These are phyloP conservation scores for Trichogramma dendrolimi DNA, from an alignment of 2,888 invertebrate genomes.

Conservation along the genomic window DNA sequence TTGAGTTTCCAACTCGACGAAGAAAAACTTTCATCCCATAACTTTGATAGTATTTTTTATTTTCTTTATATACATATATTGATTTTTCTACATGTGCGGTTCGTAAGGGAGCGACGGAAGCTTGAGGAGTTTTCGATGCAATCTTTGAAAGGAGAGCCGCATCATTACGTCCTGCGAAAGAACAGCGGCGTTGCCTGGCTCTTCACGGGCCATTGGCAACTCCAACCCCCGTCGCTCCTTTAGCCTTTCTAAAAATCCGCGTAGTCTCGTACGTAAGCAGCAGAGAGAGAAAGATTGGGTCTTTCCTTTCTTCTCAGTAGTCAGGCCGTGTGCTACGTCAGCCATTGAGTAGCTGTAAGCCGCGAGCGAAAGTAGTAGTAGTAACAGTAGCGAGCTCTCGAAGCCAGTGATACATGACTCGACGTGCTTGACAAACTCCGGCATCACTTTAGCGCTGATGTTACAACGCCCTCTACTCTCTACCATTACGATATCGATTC, in stretches of 20 bases:
- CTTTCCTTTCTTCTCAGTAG: conserved; percentile 33
- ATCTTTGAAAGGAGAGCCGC: conserved; percentile 53
- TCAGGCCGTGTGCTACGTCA: conserved; percentile 16
- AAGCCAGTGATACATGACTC: conserved; percentile 50
- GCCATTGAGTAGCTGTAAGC: conserved; percentile 13
- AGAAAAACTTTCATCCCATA: too few species aligned
- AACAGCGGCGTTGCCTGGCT: conserved; percentile 35
- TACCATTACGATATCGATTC: conserved; percentile 5
- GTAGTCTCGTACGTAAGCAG: too few species aligned
- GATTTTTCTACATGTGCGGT: too few species aligned
- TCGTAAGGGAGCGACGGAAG: too few species aligned
- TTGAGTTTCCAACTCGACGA: too few species aligned
- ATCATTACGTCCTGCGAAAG: conserved; percentile 46
- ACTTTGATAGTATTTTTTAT: too few species aligned
- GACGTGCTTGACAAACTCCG: conserved; percentile 43
- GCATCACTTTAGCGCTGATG: conserved; percentile 34
- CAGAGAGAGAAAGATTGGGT: conserved; percentile 10
- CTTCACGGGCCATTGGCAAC: conserved; percentile 51
- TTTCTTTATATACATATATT: too few species aligned
- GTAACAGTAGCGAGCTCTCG: conserved; percentile 36
- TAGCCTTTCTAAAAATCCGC: conserved; percentile 6
- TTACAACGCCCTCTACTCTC: conserved; percentile 7
- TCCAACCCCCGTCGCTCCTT: conserved; percentile 38
- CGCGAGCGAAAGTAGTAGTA: conserved; percentile 6
- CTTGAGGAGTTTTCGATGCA: conserved; percentile 48